A percentile compares a stretch with the other conserved stretches of the same genome.
phyloP scores from a whole-genome alignment of 2,888 invertebrate species.

The Patella depressa region DNA sequence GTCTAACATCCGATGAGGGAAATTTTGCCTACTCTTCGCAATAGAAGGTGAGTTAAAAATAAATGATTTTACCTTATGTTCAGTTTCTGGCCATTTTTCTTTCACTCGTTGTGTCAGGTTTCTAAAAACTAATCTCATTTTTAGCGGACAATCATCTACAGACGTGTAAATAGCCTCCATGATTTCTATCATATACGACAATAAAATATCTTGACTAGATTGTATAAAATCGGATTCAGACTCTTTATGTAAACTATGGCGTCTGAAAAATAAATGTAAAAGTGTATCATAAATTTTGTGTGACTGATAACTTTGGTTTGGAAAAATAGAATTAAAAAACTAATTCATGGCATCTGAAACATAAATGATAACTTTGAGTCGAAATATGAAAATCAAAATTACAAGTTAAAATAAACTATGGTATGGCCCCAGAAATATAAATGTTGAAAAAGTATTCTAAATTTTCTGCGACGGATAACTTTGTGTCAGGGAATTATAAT shows the following conservation, averaged over 20 bases:
- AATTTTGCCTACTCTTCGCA: no score
- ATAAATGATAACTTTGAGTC: no score
- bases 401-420: no score
- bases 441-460: no score
- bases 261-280: constrained; percentile 18
- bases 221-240: constrained; percentile 46
- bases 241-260: constrained; percentile 43
- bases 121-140: constrained; percentile 50
- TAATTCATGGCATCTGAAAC: no score
- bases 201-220: constrained; percentile 43
- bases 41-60: not conserved
- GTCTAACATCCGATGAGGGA: no score
- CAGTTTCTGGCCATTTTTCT: constrained; percentile 48
- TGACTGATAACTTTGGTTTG: constrained; percentile 34
- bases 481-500: no score
- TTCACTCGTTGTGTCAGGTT: constrained; percentile 44
- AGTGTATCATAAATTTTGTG: constrained; percentile 34
- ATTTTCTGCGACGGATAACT: no score
- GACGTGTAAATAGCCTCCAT: constrained; percentile 45
- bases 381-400: no score
- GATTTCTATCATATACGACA: constrained; percentile 43
- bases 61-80: constrained; percentile 40
- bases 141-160: constrained; percentile 41
- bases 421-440: no score
- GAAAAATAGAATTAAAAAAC: no score